These are phyloP conservation scores for Nesospiza acunhae DNA, from an alignment of 2,113 vertebrate species.

Conservation along the genomic window DNA sequence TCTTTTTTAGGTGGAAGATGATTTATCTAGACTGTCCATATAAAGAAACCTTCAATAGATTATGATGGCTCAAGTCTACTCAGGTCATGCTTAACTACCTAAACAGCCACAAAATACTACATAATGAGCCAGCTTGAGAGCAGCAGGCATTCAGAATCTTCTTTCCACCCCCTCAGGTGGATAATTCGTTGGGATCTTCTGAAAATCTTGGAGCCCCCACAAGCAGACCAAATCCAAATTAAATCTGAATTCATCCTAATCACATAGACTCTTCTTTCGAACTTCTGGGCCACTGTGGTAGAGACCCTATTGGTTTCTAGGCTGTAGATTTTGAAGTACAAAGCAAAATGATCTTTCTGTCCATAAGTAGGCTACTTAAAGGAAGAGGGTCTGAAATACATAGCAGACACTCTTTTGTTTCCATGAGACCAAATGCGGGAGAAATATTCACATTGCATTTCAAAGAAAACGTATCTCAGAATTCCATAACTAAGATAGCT, in stretches of 20 bases:
- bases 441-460: neutral
- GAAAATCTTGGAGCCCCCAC: neutral
- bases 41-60: neutral
- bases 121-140: neutral
- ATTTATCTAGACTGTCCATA: neutral
- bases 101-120: neutral
- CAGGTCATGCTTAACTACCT: neutral
- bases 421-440: neutral
- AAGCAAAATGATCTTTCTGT: neutral
- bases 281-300: slow-evolving; percentile 3
- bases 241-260: neutral
- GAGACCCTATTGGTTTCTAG: neutral
- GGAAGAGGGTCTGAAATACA: neutral
- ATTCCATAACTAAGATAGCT: neutral
- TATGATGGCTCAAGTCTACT: neutral
- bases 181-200: neutral
- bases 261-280: neutral
- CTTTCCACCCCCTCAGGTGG: neutral
- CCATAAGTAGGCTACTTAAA: neutral
- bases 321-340: neutral
- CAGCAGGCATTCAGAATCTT: neutral
- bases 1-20: neutral
- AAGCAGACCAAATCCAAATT: neutral
- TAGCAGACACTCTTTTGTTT: neutral
- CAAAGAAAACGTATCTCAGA: neutral